Evolutionary conservation across 2,113 vertebrate genomes (phyloP).

Genomic region (Rhinoderma darwinii): DNA sequence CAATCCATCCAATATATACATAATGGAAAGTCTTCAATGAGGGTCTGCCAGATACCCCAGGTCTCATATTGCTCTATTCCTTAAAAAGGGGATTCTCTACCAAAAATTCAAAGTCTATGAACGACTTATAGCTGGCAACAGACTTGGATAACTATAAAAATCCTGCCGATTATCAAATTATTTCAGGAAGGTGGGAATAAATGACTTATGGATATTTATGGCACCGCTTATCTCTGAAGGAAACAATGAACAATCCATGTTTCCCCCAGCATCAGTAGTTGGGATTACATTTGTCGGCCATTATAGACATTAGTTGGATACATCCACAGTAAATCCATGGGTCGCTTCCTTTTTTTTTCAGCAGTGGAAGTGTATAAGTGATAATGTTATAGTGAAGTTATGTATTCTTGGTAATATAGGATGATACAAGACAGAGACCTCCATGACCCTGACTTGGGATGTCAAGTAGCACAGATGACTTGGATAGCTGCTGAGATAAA

Average conservation of each 20-base stretch:
- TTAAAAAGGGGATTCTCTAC: no score
- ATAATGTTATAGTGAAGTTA: neutral
- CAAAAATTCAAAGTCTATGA: no score
- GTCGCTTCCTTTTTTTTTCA: neutral
- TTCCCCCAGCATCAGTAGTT: neutral
- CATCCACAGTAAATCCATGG: neutral
- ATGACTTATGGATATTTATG: neutral
- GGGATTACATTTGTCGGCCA: neutral
- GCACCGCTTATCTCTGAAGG: neutral
- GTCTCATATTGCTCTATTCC: no score
- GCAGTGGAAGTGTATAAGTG: neutral
- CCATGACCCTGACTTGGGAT: neutral
- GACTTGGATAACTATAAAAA: no score
- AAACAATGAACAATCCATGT: neutral
- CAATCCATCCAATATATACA: no score
- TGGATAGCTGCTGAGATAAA: neutral
- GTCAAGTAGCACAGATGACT: neutral
- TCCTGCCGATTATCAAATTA: neutral
- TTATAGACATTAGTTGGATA: neutral
- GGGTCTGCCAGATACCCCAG: no score
- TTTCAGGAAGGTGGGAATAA: neutral
- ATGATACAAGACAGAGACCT: neutral
- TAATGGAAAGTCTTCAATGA: no score
- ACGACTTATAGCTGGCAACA: no score
- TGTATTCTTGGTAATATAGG: conserved; percentile 1